phyloP scores from a whole-genome alignment of 53 echinoderm and acorn worm genomes.

The Hippasteria phrygiana region DNA sequence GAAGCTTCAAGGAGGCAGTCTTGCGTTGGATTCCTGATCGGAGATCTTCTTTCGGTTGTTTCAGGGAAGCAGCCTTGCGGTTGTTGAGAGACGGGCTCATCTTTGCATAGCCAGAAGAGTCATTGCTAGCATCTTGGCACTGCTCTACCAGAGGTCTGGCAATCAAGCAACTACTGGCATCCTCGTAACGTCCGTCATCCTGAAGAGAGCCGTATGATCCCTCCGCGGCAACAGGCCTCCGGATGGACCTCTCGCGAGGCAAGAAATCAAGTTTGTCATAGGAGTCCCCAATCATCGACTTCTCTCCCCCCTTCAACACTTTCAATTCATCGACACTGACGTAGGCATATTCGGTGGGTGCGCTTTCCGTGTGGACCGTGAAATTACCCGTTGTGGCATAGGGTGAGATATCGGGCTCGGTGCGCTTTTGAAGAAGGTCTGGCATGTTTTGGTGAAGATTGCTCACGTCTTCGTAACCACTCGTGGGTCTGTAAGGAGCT shows the following conservation, averaged over 20 bases:
- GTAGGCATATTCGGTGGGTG: conserved; percentile 27
- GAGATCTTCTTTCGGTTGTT: neutral
- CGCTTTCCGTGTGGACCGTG: conserved; percentile 21
- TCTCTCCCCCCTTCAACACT: neutral
- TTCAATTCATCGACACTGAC: conserved; percentile 21
- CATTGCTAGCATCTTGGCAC: neutral
- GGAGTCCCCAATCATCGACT: neutral
- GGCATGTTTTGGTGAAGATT: conserved; percentile 40
- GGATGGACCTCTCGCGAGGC: conserved; percentile 2
- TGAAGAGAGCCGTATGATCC: conserved; percentile 15
- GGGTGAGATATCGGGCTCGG: conserved; percentile 43
- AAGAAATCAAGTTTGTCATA: conserved; percentile 35
- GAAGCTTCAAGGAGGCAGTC: conserved; percentile 23
- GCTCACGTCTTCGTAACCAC: conserved; percentile 49
- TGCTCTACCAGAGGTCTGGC: neutral
- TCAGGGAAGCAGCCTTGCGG: conserved; percentile 39
- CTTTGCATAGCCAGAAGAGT: conserved; percentile 25
- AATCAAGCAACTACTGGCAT: neutral
- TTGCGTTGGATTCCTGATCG: conserved; percentile 26
- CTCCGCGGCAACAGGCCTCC: conserved; percentile 7
- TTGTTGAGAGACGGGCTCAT: conserved; percentile 41
- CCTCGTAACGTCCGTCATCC: conserved; percentile 22
- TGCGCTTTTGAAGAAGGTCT: neutral
- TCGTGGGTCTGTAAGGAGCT: conserved; percentile 30
- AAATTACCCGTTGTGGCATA: conserved; percentile 25